Evolutionary conservation across 1,140 invertebrate species (phyloP), one percentile per base, ranked within the genome.

Genomic region (Thaumetopoea pityocampa): DNA sequence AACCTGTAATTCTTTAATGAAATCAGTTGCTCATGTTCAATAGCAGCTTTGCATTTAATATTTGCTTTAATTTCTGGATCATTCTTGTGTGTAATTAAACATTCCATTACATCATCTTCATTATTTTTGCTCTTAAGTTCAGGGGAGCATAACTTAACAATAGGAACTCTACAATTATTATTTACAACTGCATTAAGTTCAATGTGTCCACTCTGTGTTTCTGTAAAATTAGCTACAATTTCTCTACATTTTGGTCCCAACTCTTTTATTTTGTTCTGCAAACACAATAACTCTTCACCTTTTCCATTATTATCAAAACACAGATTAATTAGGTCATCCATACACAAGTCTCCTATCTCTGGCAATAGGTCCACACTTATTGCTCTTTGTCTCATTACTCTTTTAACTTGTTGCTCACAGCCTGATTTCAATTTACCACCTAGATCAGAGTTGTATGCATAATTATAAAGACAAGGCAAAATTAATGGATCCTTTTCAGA

Each of bases 1-100:
- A 99, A 99, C 65, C 92, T 92, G 73, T 96, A 98, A 85, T 97
- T 95, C 78, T 98, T 96, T 42, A 99, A 79, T 4, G 95, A 93
- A 29, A 98, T 94, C 24, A 98, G 85, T 84, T 96, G 94, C 67
- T 94, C 93, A 87, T 99, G 97, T 82, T 99, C 97, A 14, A 99
- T 93, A 41, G 96, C 96, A 12, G 94, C 93, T 51, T 92, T 88
- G 84, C 98, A 99, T 77, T 98, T 96, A 2, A 89, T 86, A 70
- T 93, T 91, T 11, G 89, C 86, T 51, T 89, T 89, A 32, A 93
- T 82, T 66, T 92, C 87, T 35, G 90, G 88, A 57, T 96, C 92
- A 79, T 97, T 96, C 87, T 99, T 99, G 65, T 97, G 92, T 38
- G 91, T 86, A 38, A 99, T 95, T 2, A 99, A 86, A 83, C 98